phyloP scores from a whole-genome alignment of 2,888 invertebrate genomes.

The Drosophila antonietae region DNA sequence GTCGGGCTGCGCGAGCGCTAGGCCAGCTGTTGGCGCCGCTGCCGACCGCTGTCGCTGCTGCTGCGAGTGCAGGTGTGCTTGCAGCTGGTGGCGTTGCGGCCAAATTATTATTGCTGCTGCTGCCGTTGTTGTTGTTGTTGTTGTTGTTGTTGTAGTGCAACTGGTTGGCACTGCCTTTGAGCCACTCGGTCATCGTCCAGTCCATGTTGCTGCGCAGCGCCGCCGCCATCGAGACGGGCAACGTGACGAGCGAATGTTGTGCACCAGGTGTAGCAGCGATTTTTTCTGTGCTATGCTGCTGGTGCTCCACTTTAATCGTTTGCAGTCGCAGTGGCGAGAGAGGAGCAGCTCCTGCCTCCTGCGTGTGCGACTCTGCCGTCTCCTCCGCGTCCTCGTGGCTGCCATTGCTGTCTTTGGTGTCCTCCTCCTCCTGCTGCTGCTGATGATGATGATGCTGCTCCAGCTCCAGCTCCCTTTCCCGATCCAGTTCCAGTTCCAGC shows the following conservation, averaged over 20 bases:
- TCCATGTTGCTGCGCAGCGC: constrained; percentile 68
- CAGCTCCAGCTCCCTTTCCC: constrained; percentile 8
- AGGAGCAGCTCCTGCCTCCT: background rate
- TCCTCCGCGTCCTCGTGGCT: constrained; percentile 48
- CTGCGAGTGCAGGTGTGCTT: constrained; percentile 28
- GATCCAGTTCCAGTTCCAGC: constrained; percentile 17
- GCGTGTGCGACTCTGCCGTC: background rate
- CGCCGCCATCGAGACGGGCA: constrained; percentile 54
- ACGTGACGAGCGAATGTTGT: constrained; percentile 56
- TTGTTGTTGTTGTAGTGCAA: constrained; percentile 16
- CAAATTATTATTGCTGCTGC: constrained; percentile 11
- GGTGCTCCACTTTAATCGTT: constrained; percentile 67
- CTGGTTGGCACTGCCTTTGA: constrained; percentile 69
- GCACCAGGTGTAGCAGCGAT: constrained; percentile 32
- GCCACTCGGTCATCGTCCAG: constrained; percentile 79
- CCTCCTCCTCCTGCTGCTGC: constrained; percentile 26
- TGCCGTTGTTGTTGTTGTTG: constrained; percentile 5
- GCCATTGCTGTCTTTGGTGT: constrained; percentile 74
- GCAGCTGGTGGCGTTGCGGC: constrained; percentile 30
- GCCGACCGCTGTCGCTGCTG: background rate
- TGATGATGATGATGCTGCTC: constrained; percentile 31
- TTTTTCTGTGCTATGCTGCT: constrained; percentile 31
- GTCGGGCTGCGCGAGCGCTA: constrained; percentile 57
- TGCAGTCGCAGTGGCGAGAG: constrained; percentile 55
- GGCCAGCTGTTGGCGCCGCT: constrained; percentile 4